These are phyloP conservation scores for Acipenser transmontanus DNA, from an alignment of 2,797 vertebrate genomes.

Conservation along the genomic window DNA sequence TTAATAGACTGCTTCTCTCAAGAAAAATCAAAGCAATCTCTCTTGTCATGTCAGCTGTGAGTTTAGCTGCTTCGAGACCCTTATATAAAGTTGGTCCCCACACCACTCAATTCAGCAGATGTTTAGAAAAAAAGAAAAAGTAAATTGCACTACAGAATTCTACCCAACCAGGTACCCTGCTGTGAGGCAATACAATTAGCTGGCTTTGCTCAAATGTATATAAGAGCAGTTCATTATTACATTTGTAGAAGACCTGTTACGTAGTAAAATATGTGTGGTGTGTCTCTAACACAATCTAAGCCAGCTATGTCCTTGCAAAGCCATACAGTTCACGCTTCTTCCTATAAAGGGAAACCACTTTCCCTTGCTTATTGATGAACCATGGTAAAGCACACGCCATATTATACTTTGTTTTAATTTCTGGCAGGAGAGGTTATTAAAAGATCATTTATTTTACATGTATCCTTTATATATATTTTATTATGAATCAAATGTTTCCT, in stretches of 20 bases:
- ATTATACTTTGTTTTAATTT: no score
- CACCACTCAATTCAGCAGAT: not conserved
- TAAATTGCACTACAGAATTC: conserved; percentile 12
- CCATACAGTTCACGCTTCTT: no score
- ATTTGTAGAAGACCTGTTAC: conserved; percentile 2
- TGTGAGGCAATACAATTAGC: conserved; percentile 9
- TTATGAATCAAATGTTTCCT: no score
- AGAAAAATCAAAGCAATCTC: not conserved
- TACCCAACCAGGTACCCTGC: conserved; percentile 1
- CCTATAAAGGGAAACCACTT: no score
- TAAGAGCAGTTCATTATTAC: not conserved
- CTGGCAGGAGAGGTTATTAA: no score
- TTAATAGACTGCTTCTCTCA: not conserved
- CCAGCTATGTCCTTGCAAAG: not conserved
- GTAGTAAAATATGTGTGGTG: not conserved
- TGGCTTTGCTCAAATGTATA: conserved; percentile 7
- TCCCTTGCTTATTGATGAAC: no score
- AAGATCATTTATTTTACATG: no score
- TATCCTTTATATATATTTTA: no score
- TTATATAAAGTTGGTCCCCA: not conserved
- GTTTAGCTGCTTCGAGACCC: conserved; percentile 4
- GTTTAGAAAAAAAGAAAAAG: not conserved
- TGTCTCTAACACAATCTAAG: not conserved
- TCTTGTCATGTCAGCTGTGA: not conserved
- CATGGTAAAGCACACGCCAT: no score